Evolutionary conservation across 2,797 vertebrate genomes (phyloP).

Genomic region (Malacoraja senta): DNA sequence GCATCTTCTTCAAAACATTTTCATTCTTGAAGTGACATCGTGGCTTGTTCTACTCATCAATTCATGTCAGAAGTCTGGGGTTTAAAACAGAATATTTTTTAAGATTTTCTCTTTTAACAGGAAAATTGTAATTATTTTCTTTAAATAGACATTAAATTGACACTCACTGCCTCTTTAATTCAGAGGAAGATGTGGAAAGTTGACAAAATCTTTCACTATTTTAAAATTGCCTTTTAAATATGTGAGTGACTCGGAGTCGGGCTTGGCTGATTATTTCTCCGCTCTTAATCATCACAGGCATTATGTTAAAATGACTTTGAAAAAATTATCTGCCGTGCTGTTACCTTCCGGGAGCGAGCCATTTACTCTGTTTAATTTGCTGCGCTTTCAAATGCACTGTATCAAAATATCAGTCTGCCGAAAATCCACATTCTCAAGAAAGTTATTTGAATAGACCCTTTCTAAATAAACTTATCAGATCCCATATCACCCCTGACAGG

Average conservation of each 20-base stretch:
- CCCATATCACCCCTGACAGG: slow-evolving; percentile 29
- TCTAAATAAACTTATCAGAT: slow-evolving; percentile 38
- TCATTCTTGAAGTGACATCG: background rate
- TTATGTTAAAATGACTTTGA: slow-evolving; percentile 37
- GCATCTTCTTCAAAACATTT: slow-evolving; percentile 13
- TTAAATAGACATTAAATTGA: slow-evolving; percentile 34
- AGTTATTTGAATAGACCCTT: slow-evolving; percentile 38
- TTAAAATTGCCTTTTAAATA: slow-evolving; percentile 37
- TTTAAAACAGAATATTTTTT: slow-evolving; percentile 28
- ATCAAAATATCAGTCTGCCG: background rate
- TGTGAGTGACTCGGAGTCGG: slow-evolving; percentile 19
- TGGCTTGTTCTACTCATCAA: background rate
- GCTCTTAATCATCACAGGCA: slow-evolving; percentile 15
- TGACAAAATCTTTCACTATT: background rate
- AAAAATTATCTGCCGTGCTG: slow-evolving; percentile 24
- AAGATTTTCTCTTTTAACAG: slow-evolving; percentile 7
- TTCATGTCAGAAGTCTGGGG: background rate
- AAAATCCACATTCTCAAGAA: background rate
- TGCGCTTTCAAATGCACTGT: slow-evolving; percentile 8
- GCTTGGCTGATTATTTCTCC: slow-evolving; percentile 17
- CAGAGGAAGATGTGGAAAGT: slow-evolving; percentile 1
- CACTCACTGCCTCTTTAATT: slow-evolving; percentile 28
- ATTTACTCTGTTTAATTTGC: slow-evolving; percentile 31
- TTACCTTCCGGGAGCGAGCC: background rate
- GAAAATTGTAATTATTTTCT: slow-evolving; percentile 32